phyloP scores from a whole-genome alignment of 2,113 vertebrate genomes.

The Lophura nycthemera region DNA sequence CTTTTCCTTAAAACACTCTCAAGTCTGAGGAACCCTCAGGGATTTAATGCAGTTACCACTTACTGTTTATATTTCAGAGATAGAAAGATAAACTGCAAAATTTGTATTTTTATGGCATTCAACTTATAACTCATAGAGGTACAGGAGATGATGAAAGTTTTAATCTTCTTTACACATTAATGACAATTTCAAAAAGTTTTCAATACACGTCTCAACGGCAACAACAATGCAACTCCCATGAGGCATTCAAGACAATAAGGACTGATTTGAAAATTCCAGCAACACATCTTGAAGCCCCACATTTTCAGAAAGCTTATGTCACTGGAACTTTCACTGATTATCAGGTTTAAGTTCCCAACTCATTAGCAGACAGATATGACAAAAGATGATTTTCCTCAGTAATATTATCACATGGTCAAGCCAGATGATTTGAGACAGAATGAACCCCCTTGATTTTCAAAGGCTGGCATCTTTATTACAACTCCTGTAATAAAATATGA shows the following conservation, averaged over 20 bases:
- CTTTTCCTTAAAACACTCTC: neutral
- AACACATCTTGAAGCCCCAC: rapidly evolving
- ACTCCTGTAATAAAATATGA: neutral
- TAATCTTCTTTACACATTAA: neutral
- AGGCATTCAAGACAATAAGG: neutral
- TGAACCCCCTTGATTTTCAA: neutral
- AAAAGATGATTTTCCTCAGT: neutral
- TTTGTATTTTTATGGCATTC: neutral
- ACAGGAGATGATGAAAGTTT: neutral
- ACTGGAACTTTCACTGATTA: neutral
- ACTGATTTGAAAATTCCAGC: neutral
- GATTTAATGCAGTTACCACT: neutral
- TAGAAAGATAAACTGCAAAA: neutral
- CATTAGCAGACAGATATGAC: neutral
- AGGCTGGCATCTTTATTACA: neutral
- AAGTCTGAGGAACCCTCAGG: neutral
- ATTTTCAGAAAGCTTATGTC: neutral
- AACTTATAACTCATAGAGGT: neutral
- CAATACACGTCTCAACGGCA: neutral
- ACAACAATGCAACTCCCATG: no score
- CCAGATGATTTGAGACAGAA: neutral
- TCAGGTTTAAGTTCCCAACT: neutral
- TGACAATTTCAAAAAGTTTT: neutral
- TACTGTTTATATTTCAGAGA: neutral
- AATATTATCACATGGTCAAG: neutral